phyloP scores from a whole-genome alignment of 2,113 vertebrate species.

The Neodontobutis hainanensis region DNA sequence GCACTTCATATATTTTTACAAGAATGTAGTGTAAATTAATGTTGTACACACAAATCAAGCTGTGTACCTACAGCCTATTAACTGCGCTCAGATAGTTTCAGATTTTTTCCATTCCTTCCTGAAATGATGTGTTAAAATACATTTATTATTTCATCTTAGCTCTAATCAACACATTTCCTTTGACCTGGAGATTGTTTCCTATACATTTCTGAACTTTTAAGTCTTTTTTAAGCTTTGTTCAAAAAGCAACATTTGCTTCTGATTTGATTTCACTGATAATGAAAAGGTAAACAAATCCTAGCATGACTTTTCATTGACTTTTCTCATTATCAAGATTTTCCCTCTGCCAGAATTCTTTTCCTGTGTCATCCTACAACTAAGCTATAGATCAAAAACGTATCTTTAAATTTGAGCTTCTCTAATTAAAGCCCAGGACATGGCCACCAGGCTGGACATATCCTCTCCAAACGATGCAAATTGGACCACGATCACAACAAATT shows the following conservation, averaged over 20 bases:
- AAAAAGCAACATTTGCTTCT: constrained; percentile 66
- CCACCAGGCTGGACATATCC: constrained; percentile 52
- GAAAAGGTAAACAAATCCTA: constrained; percentile 73
- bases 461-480: constrained; percentile 63
- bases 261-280: constrained; percentile 72
- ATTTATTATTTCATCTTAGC: no score
- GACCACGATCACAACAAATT: constrained; percentile 70
- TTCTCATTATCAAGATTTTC: constrained; percentile 69
- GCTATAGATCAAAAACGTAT: constrained; percentile 66
- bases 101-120: no score
- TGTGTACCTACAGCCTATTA: no score
- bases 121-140: no score
- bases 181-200: constrained; percentile 18
- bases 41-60: no score
- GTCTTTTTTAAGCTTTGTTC: constrained; percentile 39
- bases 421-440: constrained; percentile 66
- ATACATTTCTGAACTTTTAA: constrained; percentile 41
- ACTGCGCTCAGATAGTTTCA: no score
- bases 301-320: constrained; percentile 60
- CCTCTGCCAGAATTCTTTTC: constrained; percentile 37
- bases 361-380: constrained; percentile 59
- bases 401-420: constrained; percentile 64
- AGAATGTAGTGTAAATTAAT: no score
- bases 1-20: no score
- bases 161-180: constrained; percentile 61